Evolutionary conservation across 2,113 vertebrate genomes (phyloP).

Genomic region (Mohoua ochrocephala): DNA sequence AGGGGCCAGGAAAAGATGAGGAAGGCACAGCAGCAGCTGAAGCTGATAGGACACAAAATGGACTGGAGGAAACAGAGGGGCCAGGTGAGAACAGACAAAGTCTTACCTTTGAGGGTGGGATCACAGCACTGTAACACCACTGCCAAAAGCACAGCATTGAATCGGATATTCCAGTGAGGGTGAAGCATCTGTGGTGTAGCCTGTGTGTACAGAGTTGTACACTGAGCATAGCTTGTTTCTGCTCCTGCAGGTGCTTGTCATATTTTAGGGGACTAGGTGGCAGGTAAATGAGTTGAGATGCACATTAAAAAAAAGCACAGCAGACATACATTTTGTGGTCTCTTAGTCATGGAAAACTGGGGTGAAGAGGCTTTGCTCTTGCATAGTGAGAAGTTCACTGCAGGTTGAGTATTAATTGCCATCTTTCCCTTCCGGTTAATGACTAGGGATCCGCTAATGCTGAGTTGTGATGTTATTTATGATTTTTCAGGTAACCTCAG

Average conservation of each 20-base stretch:
- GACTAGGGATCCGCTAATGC: neutral
- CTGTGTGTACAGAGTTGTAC: neutral
- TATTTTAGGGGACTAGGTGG: neutral
- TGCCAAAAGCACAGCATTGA: neutral
- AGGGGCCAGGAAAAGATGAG: conserved; percentile 15
- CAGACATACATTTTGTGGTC: neutral
- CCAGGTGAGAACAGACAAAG: neutral
- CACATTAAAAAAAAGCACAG: neutral
- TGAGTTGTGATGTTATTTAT: neutral
- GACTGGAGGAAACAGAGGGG: neutral
- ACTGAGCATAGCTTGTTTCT: neutral
- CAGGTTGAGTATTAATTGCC: neutral
- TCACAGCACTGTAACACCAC: neutral
- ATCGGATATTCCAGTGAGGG: neutral
- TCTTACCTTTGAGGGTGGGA: neutral
- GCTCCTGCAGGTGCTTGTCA: neutral
- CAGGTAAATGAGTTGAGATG: neutral
- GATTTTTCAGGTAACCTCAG: neutral
- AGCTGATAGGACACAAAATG: neutral
- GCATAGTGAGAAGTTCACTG: neutral
- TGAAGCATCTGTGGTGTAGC: neutral
- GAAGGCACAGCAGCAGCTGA: neutral
- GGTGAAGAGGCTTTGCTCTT: neutral
- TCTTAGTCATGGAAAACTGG: neutral
- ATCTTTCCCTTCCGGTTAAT: neutral